Evolutionary conservation across 2,113 vertebrate genomes (phyloP), one percentile per base, ranked within the genome.

Genomic region (Upupa epops): DNA sequence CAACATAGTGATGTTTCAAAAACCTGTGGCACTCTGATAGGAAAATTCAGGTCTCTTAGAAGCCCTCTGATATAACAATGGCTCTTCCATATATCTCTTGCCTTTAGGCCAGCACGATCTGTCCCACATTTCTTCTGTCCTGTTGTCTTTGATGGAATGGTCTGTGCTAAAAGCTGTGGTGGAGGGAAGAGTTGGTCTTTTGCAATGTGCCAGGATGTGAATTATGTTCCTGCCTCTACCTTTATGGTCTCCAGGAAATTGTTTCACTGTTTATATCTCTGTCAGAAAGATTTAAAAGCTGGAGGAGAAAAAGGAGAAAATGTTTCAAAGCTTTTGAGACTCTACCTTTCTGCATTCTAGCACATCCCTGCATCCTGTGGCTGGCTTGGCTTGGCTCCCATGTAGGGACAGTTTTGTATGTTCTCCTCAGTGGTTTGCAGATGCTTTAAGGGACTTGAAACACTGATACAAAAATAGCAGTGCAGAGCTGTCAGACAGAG

Each of bases 1-100:
- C 18, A 40, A 7, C 0, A 1, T 37, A 34, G 6, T 22, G 16
- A 28, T 1, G 5, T 54, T 17, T 22, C 52, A n/a, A n/a, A n/a
- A 29, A 37, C 46, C 46, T 78, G 26, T 40, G 36, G 63, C 25
- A 31, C 13, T 11, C 60, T 46, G 32, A 3, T 65, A 28, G 64
- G n/a, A 58, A 40, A 74, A 46, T 46, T 40, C 37, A 54, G 54
- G 55, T 24, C 26, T 36, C 80, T 58, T 73, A 20, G 40, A 40
- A 83, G 25, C 9, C 9, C 8, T 12, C 29, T 40, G 15, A 26
- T 37, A 54, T 42, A 69, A 40, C 46, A 56, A 6, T 25, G 36
- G 24, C 13, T 0, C 1, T 36, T 77, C 19, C 2, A 3, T 51
- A 13, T 31, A 31, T 72, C 15, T 61, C 26, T 69, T 76, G 51